These are phyloP conservation scores for Corynorhinus townsendii DNA, from an alignment of 2,113 vertebrate genomes.

Conservation along the genomic window DNA sequence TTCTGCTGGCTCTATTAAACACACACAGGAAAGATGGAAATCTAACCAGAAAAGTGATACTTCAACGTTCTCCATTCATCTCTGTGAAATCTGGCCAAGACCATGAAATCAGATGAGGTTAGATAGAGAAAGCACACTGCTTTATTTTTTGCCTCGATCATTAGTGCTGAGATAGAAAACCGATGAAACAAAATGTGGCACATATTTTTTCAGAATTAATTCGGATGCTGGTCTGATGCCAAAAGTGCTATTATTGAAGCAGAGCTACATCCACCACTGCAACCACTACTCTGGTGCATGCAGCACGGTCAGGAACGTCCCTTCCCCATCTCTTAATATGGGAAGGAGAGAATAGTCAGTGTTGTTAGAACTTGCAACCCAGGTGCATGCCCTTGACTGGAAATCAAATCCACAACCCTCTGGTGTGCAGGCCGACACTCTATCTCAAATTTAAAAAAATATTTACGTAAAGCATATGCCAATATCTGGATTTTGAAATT, in stretches of 20 bases:
- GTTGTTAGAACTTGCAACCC: neutral
- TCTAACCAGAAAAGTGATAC: slow-evolving; percentile 66
- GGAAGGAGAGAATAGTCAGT: neutral
- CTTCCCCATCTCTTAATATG: neutral
- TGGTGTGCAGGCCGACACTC: no score
- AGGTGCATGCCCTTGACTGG: no score
- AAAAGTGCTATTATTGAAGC: neutral
- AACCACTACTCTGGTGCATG: neutral
- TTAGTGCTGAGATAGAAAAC: neutral
- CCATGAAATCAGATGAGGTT: slow-evolving; percentile 55
- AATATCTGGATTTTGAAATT: neutral
- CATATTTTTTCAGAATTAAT: slow-evolving; percentile 34
- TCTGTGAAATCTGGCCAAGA: slow-evolving; percentile 50
- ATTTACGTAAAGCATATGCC: neutral
- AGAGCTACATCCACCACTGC: neutral
- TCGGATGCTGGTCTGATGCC: neutral
- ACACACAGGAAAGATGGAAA: slow-evolving; percentile 70
- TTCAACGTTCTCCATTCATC: slow-evolving; percentile 69
- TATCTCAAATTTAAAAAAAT: neutral
- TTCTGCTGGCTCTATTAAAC: slow-evolving; percentile 46
- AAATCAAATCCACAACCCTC: no score
- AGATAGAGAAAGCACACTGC: neutral
- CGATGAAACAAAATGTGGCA: slow-evolving; percentile 30
- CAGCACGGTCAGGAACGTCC: neutral
- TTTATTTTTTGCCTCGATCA: slow-evolving; percentile 12